Percentiles rank a stretch among this genome's conserved stretches.
These are phyloP conservation scores for Megalopta genalis DNA, from an alignment of 1,140 invertebrate species.

Conservation along the genomic window DNA sequence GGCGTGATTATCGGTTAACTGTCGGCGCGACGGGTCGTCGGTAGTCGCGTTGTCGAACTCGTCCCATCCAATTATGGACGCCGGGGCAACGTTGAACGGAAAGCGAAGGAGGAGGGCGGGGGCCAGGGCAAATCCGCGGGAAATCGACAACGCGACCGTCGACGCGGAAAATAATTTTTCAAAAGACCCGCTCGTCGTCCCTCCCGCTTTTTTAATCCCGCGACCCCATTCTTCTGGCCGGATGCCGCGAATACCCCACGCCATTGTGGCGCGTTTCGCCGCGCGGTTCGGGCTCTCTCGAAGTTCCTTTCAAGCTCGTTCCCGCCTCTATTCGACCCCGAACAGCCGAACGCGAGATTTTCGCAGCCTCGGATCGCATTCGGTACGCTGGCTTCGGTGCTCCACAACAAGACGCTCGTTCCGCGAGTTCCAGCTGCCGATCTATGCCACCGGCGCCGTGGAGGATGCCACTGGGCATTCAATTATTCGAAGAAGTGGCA, in stretches of 20 bases:
- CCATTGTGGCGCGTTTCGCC: not conserved
- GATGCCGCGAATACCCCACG: not conserved
- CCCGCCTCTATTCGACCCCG: not conserved
- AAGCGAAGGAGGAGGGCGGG: not conserved
- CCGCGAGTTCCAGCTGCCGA: not conserved
- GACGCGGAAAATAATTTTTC: conserved; percentile 58
- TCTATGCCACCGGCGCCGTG: too few relatives aligned
- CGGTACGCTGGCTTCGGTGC: not conserved
- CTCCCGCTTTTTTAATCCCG: conserved; percentile 39
- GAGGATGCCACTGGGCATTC: not conserved
- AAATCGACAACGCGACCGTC: conserved; percentile 25
- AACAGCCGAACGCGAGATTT: not conserved
- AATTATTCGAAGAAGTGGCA: not conserved
- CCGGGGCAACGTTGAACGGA: not conserved
- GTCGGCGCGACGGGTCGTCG: conserved; percentile 28
- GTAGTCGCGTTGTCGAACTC: conserved; percentile 27
- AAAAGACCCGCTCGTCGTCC: conserved; percentile 37
- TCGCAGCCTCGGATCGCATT: not conserved
- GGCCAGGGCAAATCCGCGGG: conserved; percentile 35
- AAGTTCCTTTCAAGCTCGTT: conserved; percentile 1
- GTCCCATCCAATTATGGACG: conserved; percentile 52
- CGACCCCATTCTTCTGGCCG: conserved; percentile 19
- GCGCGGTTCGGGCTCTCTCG: conserved; percentile 18
- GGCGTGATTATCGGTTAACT: conserved; percentile 56
- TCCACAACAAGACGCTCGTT: not conserved